Percentiles rank a stretch among this genome's conserved stretches.
These are phyloP conservation scores for Syrrhaptes paradoxus DNA, from an alignment of 2,113 vertebrate species.

Conservation along the genomic window DNA sequence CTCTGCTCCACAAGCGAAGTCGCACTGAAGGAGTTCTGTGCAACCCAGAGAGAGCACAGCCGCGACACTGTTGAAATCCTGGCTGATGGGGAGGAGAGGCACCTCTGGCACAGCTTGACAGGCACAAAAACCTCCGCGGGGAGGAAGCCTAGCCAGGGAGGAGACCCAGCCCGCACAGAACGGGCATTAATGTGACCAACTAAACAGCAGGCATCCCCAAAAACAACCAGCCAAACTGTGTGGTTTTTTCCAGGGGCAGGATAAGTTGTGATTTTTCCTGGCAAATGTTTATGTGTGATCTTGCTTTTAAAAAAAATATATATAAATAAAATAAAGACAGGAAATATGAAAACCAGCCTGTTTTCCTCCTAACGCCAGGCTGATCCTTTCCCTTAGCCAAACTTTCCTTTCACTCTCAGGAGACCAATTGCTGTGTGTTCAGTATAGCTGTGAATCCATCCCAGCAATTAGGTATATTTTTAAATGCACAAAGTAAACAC, in stretches of 20 bases:
- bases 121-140: neutral
- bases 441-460: neutral
- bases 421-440: neutral
- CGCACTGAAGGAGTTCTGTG: neutral
- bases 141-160: neutral
- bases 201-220: neutral
- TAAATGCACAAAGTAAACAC: neutral
- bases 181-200: neutral
- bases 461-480: neutral
- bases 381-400: neutral
- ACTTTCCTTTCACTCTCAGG: slow-evolving; percentile 1
- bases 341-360: neutral
- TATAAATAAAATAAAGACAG: slow-evolving; percentile 16
- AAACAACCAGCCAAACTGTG: neutral
- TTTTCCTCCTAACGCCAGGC: neutral
- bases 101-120: neutral
- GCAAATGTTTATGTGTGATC: neutral
- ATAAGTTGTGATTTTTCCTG: slow-evolving; percentile 23
- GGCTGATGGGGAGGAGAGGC: neutral
- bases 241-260: slow-evolving; percentile 16
- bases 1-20: neutral
- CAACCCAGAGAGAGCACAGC: neutral
- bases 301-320: neutral
- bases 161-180: neutral
- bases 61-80: neutral